Evolutionary conservation across 2,888 invertebrate species (phyloP), one percentile per base, ranked within the genome.

Genomic region (Zygogramma bicolorata): DNA sequence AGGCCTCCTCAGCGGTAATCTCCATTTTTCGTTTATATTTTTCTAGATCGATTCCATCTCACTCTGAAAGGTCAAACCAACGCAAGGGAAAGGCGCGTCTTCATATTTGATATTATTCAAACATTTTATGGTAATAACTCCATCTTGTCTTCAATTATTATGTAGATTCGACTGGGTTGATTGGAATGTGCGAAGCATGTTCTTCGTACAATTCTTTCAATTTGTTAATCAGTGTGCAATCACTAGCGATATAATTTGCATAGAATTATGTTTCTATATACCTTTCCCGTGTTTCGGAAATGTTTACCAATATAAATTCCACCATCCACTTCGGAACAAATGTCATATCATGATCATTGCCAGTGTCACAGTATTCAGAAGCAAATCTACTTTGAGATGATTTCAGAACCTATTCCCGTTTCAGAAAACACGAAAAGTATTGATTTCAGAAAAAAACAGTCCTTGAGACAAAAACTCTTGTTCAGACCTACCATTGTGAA

Each of bases 61-160:
- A 13, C 42, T 38, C 40, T 40, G 49, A 67, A 74, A 74, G 68
- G 70, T 68, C 68, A 65, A 71, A 61, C 20, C 34, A 53, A 59
- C 22, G 46, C 29, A 49, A 18, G 13, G 22, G 53, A 71, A 53
- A 74, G 74, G 74, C 40, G 74, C 65, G 74, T 74, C 68, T 70
- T 71, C 65, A 61, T 68, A 74, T 71, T 71, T 60, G 70, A 60
- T 71, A 74, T 71, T 65, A 71, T 74, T 74, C 65, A 68, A 63
- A 53, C 15, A 61, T 31, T 71, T 67, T 59, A 71, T 63, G 63
- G 10, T 67, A 57, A 34, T 46, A 58, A 68, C 42, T 71, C 46
- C 57, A 67, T 63, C 62, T 49, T 58, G 67, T 67, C 71, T 67
- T 62, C 34, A 67, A 63, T 71, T 71, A 71, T 71, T 59, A 62